Evolutionary conservation across 1,140 invertebrate species (phyloP), one percentile per base, ranked within the genome.

Genomic region (Ctenoplectra terminalis): DNA sequence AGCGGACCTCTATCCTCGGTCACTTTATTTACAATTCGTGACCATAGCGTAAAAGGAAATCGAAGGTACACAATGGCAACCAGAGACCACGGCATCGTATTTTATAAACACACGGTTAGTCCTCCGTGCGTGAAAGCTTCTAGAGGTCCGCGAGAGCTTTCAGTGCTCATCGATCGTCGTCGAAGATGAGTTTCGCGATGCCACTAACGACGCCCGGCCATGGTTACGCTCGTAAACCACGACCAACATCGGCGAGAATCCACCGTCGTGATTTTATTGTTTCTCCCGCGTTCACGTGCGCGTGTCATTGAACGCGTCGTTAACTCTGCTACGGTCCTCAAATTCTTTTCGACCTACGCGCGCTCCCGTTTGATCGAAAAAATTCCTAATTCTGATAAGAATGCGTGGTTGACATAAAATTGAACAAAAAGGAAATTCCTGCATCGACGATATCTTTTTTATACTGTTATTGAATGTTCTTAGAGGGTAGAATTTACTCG

Each of bases 111-210:
- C 26, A 37, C 1, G 20, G 0, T 1, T 7, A 31, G 23, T 0
- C 23, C 0, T 8, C 11, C 9, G 20, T 17, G 9, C 9, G 52
- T 48, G 76, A 70, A 54, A 54, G 31, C 4, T 34, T 20, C 13
- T 23, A 15, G 31, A 29, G 34, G 9, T 17, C n/a, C 26, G 52
- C 34, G 43, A 48, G 31, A 26, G 58, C 26, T 23, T 46, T 40
- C 43, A 82, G 72, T 69, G 72, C 73, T 61, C 73, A 63, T 82
- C 64, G 80, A 82, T 82, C 73, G 61, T 34, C 64, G 40, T 63
- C 46, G 80, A 61, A 69, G 64, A 82, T 70, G 71, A 56, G 79
- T 56, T 52, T 56, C 71, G 52, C 70, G 78, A 74, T 26, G 50
- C 26, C 23, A 4, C 46, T 52, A 82, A 82, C 67, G 48, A 78